These are phyloP conservation scores for Rhinolophus sinicus DNA, from an alignment of 2,113 vertebrate genomes.

Conservation along the genomic window DNA sequence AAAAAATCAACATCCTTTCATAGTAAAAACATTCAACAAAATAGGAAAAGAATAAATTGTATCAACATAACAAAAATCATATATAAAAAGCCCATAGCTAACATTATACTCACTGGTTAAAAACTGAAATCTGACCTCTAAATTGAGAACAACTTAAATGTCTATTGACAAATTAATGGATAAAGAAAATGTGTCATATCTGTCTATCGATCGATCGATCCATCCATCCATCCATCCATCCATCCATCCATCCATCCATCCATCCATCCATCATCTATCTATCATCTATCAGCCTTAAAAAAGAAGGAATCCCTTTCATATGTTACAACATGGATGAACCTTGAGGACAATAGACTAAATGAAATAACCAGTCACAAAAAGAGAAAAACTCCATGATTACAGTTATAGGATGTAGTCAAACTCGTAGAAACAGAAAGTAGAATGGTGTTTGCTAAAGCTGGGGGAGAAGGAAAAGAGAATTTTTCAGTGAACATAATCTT, in stretches of 20 bases:
- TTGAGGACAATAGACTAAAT: not conserved
- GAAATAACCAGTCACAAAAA: not conserved
- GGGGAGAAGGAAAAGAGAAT: not conserved
- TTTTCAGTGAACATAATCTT: not conserved
- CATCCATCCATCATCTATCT: too few species aligned
- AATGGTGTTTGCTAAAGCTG: not conserved
- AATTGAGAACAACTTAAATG: not conserved
- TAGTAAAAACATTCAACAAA: not conserved
- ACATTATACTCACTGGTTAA: not conserved
- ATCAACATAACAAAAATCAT: not conserved
- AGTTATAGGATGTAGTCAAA: not conserved
- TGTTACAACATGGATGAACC: not conserved
- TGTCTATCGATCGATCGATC: too few species aligned
- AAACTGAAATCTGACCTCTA: not conserved
- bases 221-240: too few species aligned
- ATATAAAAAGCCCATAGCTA: not conserved
- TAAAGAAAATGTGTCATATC: not conserved
- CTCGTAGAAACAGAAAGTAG: not conserved
- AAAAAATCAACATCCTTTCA: not conserved
- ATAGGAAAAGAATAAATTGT: not conserved
- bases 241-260: too few species aligned
- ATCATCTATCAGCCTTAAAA: not conserved
- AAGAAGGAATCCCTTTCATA: not conserved
- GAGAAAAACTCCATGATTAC: not conserved
- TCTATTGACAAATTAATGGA: too few species aligned